These are phyloP conservation scores for Dasyornis broadbenti DNA, from an alignment of 2,113 vertebrate genomes.

Conservation along the genomic window DNA sequence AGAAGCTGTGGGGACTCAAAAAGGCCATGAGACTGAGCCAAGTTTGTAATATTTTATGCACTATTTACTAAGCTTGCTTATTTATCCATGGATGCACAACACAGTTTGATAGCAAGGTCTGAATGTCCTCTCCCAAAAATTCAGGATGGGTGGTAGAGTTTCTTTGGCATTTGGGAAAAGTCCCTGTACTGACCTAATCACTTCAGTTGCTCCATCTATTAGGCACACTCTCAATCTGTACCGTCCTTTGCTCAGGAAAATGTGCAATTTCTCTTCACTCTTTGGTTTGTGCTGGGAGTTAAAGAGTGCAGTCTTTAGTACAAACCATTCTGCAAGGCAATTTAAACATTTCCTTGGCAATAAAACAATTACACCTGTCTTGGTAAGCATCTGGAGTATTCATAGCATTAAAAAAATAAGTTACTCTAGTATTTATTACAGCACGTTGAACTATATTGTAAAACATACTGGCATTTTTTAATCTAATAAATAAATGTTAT, in stretches of 20 bases:
- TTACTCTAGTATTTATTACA: background rate
- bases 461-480: background rate
- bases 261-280: background rate
- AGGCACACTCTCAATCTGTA: background rate
- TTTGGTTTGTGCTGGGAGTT: background rate
- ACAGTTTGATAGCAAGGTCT: background rate
- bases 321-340: background rate
- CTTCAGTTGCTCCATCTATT: background rate
- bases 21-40: background rate
- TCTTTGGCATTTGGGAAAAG: background rate
- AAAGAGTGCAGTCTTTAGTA: background rate
- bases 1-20: background rate
- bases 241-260: background rate
- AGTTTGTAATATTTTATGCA: slow-evolving; percentile 13
- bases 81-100: background rate
- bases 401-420: background rate
- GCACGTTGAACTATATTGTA: background rate
- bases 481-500: background rate
- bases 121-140: background rate
- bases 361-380: background rate
- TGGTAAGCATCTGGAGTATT: background rate
- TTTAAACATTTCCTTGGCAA: background rate
- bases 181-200: background rate
- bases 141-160: background rate
- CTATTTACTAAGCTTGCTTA: background rate